Conservation (phyloP, 2,888 invertebrate species). For the Drosophila koepferae region DNA sequence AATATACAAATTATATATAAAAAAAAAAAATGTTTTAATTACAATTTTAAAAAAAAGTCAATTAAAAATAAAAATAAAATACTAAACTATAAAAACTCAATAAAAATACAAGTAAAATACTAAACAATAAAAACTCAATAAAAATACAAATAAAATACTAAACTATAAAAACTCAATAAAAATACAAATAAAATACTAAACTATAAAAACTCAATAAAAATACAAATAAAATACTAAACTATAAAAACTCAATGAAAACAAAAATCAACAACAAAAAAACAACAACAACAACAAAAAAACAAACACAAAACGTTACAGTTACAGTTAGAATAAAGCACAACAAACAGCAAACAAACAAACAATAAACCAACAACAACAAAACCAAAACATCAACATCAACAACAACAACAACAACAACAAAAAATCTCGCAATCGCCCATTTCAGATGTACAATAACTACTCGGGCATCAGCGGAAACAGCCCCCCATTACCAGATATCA, state of each 20-base stretch:
- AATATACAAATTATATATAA: background rate
- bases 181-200: background rate
- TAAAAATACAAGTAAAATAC: constrained; percentile 1
- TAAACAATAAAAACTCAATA: background rate
- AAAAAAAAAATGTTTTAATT: background rate
- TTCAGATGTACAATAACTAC: constrained; percentile 86
- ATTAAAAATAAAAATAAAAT: background rate
- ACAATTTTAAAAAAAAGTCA: background rate
- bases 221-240: background rate
- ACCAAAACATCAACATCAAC: constrained; percentile 46
- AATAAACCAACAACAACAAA: constrained; percentile 35
- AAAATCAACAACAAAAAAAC: constrained; percentile 8
- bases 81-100: background rate
- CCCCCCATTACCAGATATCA: constrained; percentile 85
- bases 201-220: constrained; percentile 2
- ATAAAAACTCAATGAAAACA: constrained; percentile 5
- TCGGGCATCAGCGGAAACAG: constrained; percentile 83
- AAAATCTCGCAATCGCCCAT: constrained; percentile 84
- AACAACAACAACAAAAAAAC: background rate
- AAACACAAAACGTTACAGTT: constrained; percentile 48
- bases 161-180: constrained; percentile 1
- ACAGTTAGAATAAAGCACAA: constrained; percentile 58
- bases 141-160: background rate
- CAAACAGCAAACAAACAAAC: constrained; percentile 21
- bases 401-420: constrained; percentile 43